Conservation (phyloP, 2,888 invertebrate species). For the Callyntrura sp. region DNA sequence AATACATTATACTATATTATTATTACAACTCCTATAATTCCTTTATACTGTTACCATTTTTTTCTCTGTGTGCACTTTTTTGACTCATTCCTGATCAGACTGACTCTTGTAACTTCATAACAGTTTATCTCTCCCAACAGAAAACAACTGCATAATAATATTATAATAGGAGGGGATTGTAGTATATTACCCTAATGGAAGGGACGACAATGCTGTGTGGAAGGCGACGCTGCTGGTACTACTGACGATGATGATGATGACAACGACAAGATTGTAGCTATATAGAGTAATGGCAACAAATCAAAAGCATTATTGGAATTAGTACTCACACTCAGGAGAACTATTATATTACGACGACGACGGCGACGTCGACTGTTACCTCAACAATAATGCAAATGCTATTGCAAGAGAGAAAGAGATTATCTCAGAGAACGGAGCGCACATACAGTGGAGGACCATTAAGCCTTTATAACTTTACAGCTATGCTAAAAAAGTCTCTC, state of each 20-base stretch:
- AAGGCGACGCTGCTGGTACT: not conserved
- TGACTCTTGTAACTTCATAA: constrained; percentile 11
- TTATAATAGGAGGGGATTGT: not conserved
- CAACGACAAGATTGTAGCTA: not conserved
- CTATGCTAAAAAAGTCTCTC: not conserved
- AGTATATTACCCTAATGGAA: not conserved
- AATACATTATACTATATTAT: constrained; percentile 10
- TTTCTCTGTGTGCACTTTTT: not conserved
- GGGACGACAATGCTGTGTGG: not conserved
- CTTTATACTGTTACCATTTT: not conserved
- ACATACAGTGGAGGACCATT: not conserved
- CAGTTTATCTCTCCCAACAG: constrained; percentile 13
- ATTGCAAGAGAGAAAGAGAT: constrained; percentile 19
- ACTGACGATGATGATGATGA: constrained; percentile 15
- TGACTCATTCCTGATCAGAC: not conserved
- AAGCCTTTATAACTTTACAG: not conserved
- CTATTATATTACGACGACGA: not conserved
- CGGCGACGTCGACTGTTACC: constrained; percentile 36
- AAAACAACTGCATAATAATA: constrained; percentile 22
- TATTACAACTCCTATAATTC: not conserved
- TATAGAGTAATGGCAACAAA: constrained; percentile 16
- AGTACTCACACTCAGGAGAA: not conserved
- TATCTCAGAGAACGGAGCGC: constrained; percentile 34
- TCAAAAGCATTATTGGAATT: constrained; percentile 49
- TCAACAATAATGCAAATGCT: constrained; percentile 49